Evolutionary conservation across 2,888 invertebrate species (phyloP), one percentile per base, ranked within the genome.

Genomic region (Polydrusus pterygomalis): DNA sequence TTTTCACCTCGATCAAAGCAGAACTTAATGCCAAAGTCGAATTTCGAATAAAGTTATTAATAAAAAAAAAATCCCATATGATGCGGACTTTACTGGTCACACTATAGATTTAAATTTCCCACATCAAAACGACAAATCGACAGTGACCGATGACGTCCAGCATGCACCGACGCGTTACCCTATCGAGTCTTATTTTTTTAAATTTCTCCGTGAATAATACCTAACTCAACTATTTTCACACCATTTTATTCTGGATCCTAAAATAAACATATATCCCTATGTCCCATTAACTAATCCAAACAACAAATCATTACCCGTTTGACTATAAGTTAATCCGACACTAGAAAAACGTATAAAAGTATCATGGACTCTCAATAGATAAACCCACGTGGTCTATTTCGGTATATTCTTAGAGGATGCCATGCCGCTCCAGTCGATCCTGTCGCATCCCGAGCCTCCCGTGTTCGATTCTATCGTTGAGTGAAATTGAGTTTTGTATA

Each of bases 371-470:
- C 64, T 51, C 30, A 63, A 47, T 71, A 71, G 64, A 70, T 70
- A 70, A 70, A 70, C 70, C 43, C 70, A 70, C 47, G 34, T 56
- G 47, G 60, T 75, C 64, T 75, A 75, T 75, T 75, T 75, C 70
- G 45, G 65, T 70, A 75, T 63, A 43, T 70, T 75, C 75, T 75
- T 75, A 25, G 51, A 75, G 70, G 70, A 70, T 49, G 75, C 70
- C 51, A 51, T 38, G 40, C 74, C 56, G 58, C 64, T 70, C 70
- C 68, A 70, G 75, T 70, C 63, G 64, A 30, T 40, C 49, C 56
- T 70, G 75, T 70, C 70, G 70, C 45, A 74, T 58, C 54, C 30
- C 43, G 17, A 34, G 34, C 74, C 69, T 40, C 34, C 49, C 54
- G 63, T 43, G 43, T 74, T 68, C 40, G 18, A n/a, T 30, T 64